Evolutionary conservation across 2,888 invertebrate species (phyloP), one percentile per base, ranked within the genome.

Genomic region (Cosmia trapezina): DNA sequence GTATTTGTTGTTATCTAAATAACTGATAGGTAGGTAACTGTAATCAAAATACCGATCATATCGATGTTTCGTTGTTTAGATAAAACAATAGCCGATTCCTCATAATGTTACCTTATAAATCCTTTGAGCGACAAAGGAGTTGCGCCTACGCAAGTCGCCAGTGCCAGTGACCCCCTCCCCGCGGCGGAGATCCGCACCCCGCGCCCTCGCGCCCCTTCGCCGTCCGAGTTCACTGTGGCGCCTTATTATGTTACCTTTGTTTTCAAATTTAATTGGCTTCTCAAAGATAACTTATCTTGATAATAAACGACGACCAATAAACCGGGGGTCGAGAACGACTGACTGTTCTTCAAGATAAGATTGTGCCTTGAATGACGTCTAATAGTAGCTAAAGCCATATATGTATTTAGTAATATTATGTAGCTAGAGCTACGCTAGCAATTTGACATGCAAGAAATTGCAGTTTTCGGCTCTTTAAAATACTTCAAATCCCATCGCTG

Each of bases 221-320:
- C 76, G 81, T 65, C 87, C 88, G 86, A 89, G 88, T 91, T 91
- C 90, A 91, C 91, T 90, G 90, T 94, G 94, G 94, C 95, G 95
- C 96, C 94, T 95, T 95, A 95, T 95, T 95, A 95, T 94, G 95
- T 94, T 96, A 95, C 95, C 95, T 95, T 96, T 96, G 96, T 96
- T 95, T 96, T 95, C 94, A 96, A 95, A 95, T 96, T 96, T 96
- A 96, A 96, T 96, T 96, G 96, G 96, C 94, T 94, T 92, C 94
- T 95, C 94, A 92, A 89, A 95, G 96, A 96, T 96, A 95, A 94
- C 88, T 93, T 96, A 96, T 96, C 95, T 95, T 95, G 96, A 96
- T 96, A 95, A 96, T 95, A 95, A 96, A 96, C 94, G 95, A 94
- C 93, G 93, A 92, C 94, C 95, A 95, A 95, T 96, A 96, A 95